Evolutionary conservation across 2,888 invertebrate genomes (phyloP).

Genomic region (Gibbula magus): DNA sequence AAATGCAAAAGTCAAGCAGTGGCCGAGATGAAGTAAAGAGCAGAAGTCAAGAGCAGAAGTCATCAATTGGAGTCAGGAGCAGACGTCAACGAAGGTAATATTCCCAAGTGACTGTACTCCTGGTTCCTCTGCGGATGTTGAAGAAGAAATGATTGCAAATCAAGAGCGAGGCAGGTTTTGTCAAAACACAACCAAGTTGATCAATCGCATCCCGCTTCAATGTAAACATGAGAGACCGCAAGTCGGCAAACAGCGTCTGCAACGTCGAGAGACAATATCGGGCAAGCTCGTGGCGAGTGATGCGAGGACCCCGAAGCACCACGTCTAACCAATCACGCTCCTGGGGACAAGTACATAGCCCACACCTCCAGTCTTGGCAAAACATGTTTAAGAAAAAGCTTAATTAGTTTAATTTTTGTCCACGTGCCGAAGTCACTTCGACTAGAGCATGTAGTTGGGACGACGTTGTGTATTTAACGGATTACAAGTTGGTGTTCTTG

Average conservation of each 20-base stretch:
- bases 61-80: no score
- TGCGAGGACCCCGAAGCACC: background rate
- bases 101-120: no score
- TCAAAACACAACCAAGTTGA: background rate
- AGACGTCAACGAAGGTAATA: no score
- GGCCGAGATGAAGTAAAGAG: no score
- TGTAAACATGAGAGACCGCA: slow-evolving; percentile 15
- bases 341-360: background rate
- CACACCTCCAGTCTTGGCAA: background rate
- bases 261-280: background rate
- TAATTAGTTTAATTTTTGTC: slow-evolving; percentile 18
- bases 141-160: background rate
- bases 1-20: no score
- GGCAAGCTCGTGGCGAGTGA: no score
- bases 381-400: slow-evolving; percentile 1
- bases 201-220: background rate
- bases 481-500: background rate
- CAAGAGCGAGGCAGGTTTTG: slow-evolving; percentile 4
- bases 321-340: slow-evolving; percentile 9
- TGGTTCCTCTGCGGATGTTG: background rate
- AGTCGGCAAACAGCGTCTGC: background rate
- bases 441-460: background rate
- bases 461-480: background rate
- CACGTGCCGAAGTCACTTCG: slow-evolving; percentile 2
- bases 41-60: no score